Evolutionary conservation across 2,113 vertebrate species (phyloP).

Genomic region (Coturnix japonica): DNA sequence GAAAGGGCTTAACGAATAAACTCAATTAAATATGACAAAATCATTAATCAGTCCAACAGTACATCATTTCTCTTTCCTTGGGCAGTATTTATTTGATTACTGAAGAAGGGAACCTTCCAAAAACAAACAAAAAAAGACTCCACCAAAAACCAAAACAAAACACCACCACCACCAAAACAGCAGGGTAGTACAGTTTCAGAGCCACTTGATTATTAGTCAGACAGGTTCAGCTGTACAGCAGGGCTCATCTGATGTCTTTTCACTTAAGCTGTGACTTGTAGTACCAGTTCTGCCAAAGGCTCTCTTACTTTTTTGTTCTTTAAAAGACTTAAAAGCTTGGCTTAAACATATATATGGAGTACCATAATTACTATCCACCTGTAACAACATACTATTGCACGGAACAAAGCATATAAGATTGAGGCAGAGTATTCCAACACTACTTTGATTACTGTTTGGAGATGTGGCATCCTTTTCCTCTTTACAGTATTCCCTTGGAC

Average conservation of each 20-base stretch:
- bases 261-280: rapidly evolving
- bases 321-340: neutral
- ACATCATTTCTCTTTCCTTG: neutral
- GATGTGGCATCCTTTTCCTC: neutral
- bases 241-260: neutral
- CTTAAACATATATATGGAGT: neutral
- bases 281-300: neutral
- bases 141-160: too few relatives aligned
- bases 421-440: neutral
- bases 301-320: neutral
- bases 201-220: neutral
- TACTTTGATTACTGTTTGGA: neutral
- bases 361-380: too few relatives aligned
- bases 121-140: too few relatives aligned
- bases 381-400: neutral
- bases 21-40: neutral
- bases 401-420: neutral
- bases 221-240: neutral
- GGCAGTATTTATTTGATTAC: neutral
- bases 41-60: neutral
- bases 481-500: neutral
- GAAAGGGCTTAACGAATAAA: neutral
- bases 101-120: neutral
- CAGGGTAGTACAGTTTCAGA: neutral
- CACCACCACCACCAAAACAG: neutral